phyloP scores from a whole-genome alignment of 2,113 vertebrate genomes.

The Macquaria ambigua region DNA sequence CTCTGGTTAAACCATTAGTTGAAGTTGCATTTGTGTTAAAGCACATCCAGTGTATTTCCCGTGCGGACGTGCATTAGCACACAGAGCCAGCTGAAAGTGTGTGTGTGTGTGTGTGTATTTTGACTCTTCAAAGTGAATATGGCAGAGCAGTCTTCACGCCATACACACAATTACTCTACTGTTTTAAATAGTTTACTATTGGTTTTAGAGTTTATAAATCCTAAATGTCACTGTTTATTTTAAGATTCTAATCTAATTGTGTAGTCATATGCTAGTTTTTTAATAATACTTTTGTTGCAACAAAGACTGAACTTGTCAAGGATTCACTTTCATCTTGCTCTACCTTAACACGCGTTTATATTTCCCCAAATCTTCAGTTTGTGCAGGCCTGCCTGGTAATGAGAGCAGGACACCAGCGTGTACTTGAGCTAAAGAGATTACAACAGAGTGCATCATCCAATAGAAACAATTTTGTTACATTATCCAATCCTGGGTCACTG shows the following conservation, averaged over 20 bases:
- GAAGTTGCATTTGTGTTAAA: neutral
- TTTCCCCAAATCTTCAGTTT: neutral
- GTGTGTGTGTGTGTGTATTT: neutral
- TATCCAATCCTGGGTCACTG: neutral
- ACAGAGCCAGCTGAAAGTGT: neutral
- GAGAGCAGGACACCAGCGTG: neutral
- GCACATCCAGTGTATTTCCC: neutral
- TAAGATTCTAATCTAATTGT: neutral
- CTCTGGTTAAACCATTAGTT: constrained; percentile 25
- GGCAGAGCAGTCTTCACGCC: neutral
- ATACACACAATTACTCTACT: neutral
- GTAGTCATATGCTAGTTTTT: neutral
- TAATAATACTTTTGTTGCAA: neutral
- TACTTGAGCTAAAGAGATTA: neutral
- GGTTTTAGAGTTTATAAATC: neutral
- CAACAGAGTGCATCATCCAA: neutral
- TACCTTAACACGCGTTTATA: neutral
- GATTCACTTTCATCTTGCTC: neutral
- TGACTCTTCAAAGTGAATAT: too few species aligned
- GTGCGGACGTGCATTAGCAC: neutral
- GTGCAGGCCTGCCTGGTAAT: neutral
- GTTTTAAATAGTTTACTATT: too few species aligned
- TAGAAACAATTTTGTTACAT: neutral
- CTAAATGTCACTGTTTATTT: neutral
- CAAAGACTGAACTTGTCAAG: neutral